Conservation (phyloP, 2,113 vertebrate genomes). For the Centrocercus urophasianus region DNA sequence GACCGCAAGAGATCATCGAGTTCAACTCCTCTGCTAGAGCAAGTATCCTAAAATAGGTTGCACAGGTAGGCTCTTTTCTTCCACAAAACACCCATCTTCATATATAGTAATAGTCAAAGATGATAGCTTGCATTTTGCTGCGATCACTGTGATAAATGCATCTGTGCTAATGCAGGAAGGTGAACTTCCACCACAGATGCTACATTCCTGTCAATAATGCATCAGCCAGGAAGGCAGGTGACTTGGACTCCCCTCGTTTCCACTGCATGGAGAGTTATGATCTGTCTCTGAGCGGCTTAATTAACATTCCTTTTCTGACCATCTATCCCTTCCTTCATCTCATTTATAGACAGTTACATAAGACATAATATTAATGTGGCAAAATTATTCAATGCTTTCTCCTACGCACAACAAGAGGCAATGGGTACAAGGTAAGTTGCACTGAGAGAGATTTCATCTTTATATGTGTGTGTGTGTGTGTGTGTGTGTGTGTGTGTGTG, state of each 20-base stretch:
- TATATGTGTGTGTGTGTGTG: background rate
- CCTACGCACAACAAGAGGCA: background rate
- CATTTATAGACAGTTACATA: background rate
- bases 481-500: too few species aligned
- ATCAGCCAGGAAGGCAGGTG: background rate
- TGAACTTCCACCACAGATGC: background rate
- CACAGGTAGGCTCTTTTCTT: background rate
- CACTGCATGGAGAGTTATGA: background rate
- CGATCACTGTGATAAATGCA: background rate
- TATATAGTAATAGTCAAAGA: background rate
- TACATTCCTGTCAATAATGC: background rate
- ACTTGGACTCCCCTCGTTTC: background rate
- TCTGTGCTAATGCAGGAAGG: background rate
- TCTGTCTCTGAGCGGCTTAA: background rate
- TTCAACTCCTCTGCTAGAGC: too few species aligned
- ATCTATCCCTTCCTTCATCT: background rate
- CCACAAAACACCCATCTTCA: background rate
- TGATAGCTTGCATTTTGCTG: background rate
- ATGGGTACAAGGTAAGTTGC: background rate
- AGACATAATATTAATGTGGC: rapidly evolving
- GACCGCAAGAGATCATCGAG: too few species aligned
- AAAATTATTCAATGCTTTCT: background rate
- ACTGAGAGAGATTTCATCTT: background rate
- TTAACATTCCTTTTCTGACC: background rate
- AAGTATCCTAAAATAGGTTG: too few species aligned